Evolutionary conservation across 1,140 invertebrate species (phyloP).

Genomic region (Brachionus koreanus): DNA sequence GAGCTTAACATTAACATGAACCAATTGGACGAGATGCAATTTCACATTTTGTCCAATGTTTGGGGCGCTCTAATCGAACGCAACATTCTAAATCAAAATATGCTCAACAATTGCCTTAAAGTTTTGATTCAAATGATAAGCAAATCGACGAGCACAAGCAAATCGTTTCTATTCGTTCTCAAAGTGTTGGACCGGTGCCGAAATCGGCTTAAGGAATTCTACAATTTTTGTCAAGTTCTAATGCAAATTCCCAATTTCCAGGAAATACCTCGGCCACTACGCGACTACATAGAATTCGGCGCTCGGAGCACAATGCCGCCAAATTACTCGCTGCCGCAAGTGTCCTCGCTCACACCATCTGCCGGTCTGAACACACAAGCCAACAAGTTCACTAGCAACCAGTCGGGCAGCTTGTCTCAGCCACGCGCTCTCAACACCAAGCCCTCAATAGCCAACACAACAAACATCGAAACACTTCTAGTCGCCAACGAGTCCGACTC

Average conservation of each 20-base stretch:
- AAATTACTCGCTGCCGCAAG: not conserved
- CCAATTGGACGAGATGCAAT: constrained; percentile 41
- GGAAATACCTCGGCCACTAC: not conserved
- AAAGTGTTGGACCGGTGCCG: constrained; percentile 31
- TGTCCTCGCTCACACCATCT: not conserved
- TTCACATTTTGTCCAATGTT: constrained; percentile 6
- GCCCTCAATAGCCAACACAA: constrained; percentile 92
- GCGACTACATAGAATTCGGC: constrained; percentile 27
- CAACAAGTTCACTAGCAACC: constrained; percentile 73
- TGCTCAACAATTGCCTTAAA: not conserved
- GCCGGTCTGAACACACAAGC: not conserved
- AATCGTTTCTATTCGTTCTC: not conserved
- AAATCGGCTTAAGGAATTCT: not conserved
- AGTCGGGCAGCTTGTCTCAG: constrained; percentile 70
- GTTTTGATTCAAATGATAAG: constrained; percentile 18
- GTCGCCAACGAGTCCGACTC: constrained; percentile 71
- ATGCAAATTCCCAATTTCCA: not conserved
- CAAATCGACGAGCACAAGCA: not conserved
- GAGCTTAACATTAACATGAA: not conserved
- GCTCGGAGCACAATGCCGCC: not conserved
- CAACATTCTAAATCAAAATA: not conserved
- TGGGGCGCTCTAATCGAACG: constrained; percentile 33
- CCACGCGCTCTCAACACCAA: constrained; percentile 45
- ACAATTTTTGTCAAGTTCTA: constrained; percentile 17
- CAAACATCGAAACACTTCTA: constrained; percentile 88